Percentiles rank a stretch among this genome's conserved stretches.
Evolutionary conservation across 2,113 vertebrate species (phyloP).

Genomic region (Rhinolophus ferrumequinum): DNA sequence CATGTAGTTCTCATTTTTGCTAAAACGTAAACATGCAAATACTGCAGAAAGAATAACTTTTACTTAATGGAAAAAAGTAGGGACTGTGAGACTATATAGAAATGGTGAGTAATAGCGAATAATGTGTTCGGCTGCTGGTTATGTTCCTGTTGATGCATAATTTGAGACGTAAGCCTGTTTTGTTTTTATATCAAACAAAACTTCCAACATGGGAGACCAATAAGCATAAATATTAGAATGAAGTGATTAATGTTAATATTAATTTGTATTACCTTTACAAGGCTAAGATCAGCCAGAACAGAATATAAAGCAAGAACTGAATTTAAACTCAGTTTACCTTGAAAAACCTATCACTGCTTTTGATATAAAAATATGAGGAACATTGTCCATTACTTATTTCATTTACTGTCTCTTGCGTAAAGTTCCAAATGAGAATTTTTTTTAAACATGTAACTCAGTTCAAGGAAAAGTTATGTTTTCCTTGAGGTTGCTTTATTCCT

Average conservation of each 20-base stretch:
- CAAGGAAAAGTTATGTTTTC: background rate
- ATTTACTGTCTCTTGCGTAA: background rate
- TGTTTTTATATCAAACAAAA: slow-evolving; percentile 29
- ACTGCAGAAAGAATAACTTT: slow-evolving; percentile 33
- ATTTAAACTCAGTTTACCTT: slow-evolving; percentile 43
- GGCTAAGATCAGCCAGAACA: slow-evolving; percentile 10
- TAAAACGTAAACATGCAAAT: background rate
- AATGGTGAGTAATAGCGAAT: background rate
- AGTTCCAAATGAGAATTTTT: slow-evolving; percentile 40
- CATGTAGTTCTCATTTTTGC: slow-evolving; percentile 7
- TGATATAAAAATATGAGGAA: slow-evolving; percentile 32
- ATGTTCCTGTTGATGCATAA: background rate
- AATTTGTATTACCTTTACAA: background rate
- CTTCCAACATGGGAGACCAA: background rate
- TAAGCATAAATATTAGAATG: background rate
- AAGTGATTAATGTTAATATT: background rate
- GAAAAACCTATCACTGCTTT: background rate
- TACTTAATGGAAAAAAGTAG: background rate
- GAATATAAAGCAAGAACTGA: background rate
- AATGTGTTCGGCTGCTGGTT: background rate
- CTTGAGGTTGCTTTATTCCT: background rate
- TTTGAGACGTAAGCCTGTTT: background rate
- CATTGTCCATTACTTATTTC: background rate
- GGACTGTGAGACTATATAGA: background rate
- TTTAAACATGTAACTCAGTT: background rate